These are phyloP conservation scores for Geotrupes spiniger DNA, from an alignment of 2,888 invertebrate genomes.

Conservation along the genomic window DNA sequence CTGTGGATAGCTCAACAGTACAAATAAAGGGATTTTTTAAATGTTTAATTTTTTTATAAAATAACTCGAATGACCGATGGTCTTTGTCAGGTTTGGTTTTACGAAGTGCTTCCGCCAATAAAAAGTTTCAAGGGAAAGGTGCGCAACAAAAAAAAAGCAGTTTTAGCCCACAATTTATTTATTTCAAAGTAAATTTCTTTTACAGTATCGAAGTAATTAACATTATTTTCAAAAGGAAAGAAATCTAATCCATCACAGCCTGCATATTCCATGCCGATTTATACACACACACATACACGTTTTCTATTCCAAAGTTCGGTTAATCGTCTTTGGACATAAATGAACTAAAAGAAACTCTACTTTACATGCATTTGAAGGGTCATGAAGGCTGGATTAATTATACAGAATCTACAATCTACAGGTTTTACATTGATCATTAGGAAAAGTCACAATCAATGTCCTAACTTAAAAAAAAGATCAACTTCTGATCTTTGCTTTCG, in stretches of 20 bases:
- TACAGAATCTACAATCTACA: background rate
- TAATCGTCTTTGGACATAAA: too few relatives aligned
- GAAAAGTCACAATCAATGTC: slow-evolving; percentile 16
- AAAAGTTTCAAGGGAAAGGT: background rate
- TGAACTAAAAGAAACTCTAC: too few relatives aligned
- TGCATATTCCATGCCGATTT: slow-evolving; percentile 26
- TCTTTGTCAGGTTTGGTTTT: background rate
- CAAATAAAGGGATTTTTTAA: too few relatives aligned
- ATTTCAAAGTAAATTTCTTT: slow-evolving; percentile 27
- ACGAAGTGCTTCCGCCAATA: background rate
- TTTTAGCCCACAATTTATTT: slow-evolving; percentile 27
- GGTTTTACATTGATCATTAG: slow-evolving; percentile 13
- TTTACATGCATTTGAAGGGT: slow-evolving; percentile 4
- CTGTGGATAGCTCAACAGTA: too few relatives aligned
- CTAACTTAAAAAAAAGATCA: slow-evolving; percentile 21
- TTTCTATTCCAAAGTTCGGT: too few relatives aligned
- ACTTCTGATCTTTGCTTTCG: slow-evolving; percentile 15
- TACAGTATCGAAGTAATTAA: slow-evolving; percentile 17
- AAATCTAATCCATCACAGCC: slow-evolving; percentile 33
- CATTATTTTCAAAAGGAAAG: slow-evolving; percentile 12
- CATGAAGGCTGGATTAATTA: slow-evolving; percentile 5
- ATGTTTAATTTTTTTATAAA: too few relatives aligned
- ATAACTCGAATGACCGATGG: background rate
- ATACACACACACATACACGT: slow-evolving; percentile 5
- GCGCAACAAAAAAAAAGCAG: slow-evolving; percentile 22